phyloP scores from a whole-genome alignment of 30 jellyfish, hydroid and myxozoan species.

The Turritopsis dohrnii region DNA sequence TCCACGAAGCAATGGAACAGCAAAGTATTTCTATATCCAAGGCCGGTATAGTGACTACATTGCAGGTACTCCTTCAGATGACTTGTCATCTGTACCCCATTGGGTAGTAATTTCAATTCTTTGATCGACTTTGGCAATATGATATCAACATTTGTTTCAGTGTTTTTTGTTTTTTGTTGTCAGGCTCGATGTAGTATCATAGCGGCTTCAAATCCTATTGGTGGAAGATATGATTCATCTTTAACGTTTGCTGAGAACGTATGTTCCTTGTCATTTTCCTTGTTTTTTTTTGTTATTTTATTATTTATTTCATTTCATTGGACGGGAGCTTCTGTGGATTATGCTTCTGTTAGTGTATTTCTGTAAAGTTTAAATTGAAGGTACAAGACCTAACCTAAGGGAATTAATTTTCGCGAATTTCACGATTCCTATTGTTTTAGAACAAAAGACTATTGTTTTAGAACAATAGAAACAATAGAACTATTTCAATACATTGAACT shows the following conservation, averaged over 20 bases:
- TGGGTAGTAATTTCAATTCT: neutral
- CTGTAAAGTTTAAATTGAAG: too few relatives aligned
- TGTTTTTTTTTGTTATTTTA: too few relatives aligned
- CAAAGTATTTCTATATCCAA: slow-evolving; percentile 93
- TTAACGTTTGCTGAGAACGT: slow-evolving; percentile 89
- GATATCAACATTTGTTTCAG: too few relatives aligned
- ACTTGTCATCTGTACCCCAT: neutral
- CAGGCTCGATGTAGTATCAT: slow-evolving; percentile 99
- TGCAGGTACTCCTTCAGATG: slow-evolving; percentile 58
- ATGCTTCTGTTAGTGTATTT: too few relatives aligned
- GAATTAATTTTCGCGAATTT: too few relatives aligned
- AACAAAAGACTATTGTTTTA: too few relatives aligned
- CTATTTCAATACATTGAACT: too few relatives aligned
- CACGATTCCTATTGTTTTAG: too few relatives aligned
- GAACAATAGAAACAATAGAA: too few relatives aligned
- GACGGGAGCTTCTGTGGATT: too few relatives aligned
- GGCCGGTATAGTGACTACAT: slow-evolving; percentile 95
- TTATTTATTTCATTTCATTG: neutral
- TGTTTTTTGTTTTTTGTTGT: neutral
- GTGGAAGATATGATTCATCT: slow-evolving; percentile 88
- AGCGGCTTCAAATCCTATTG: slow-evolving; percentile 99
- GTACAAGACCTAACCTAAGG: too few relatives aligned
- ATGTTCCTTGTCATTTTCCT: slow-evolving; percentile 15
- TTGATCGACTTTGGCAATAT: neutral
- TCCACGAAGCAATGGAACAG: slow-evolving; percentile 99